Evolutionary conservation across 2,888 invertebrate species (phyloP), one percentile per base, ranked within the genome.

Genomic region (Heteromurus nitidus): DNA sequence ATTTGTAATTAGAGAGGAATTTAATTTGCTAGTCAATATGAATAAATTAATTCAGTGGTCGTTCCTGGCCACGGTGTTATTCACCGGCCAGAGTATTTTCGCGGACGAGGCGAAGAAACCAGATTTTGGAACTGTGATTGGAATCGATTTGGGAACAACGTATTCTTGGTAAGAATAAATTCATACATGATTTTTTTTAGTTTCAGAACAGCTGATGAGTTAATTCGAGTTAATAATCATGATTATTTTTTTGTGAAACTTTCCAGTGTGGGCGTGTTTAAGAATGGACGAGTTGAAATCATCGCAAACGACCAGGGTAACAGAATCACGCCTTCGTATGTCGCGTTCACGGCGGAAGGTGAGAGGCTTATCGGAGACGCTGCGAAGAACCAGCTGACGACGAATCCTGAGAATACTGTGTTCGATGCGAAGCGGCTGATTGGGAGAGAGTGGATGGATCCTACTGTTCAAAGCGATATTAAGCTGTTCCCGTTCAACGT

Each of bases 331-430:
- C 84, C 82, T 13, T 80, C 80, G 18, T 80, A 73, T 24, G 84
- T 84, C 0, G 50, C 68, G 2, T 72, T 74, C 26, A 18, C 58
- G 1, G 3, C 74, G 1, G 31, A 18, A 18, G 62, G 36, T 3
- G 26, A 28, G 50, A 30, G 42, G 44, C 13, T 50, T 7, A 31
- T 82, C 22, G 85, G 81, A 2, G 95, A 96, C 90, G 94, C 95
- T 16, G 95, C 95, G 26, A 95, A 95, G 89, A 94, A 94, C 88
- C 95, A 95, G 90, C 80, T 83, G 0, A 82, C 83, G 53, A 70
- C 73, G 30, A 64, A 96, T 89, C 94, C 95, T 16, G 92, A 90
- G 88, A 94, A 94, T 88, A 95, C 95, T 2, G 82, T 87, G 68
- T 84, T 77, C 55, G 87, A 88, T 69, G 89, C 89, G 16, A 90